These are phyloP conservation scores for Macrosiphum euphorbiae DNA, from an alignment of 2,888 invertebrate genomes.

Conservation along the genomic window DNA sequence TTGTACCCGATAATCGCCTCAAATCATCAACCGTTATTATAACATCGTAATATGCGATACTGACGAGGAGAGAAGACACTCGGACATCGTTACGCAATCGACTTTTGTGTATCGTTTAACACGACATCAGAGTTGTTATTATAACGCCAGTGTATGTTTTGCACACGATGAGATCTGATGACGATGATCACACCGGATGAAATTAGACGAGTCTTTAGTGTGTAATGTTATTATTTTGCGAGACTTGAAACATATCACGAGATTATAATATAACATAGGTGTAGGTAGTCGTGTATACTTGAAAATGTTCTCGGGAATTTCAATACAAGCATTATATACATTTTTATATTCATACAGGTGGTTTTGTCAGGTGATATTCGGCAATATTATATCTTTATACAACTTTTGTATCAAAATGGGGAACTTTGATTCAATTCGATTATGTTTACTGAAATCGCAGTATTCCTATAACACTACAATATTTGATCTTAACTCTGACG, in stretches of 20 bases:
- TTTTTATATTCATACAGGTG: neutral
- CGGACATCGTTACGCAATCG: conserved; percentile 5
- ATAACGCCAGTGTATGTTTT: neutral
- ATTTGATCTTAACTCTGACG: neutral
- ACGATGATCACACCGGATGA: neutral
- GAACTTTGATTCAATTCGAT: neutral
- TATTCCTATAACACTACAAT: neutral
- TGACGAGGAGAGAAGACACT: neutral
- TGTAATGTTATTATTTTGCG: neutral
- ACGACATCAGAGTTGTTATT: neutral
- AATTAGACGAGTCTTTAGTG: neutral
- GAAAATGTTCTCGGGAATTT: neutral
- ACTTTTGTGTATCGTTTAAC: neutral
- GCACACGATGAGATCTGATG: neutral
- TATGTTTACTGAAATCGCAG: neutral
- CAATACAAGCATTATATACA: neutral
- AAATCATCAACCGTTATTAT: conserved; percentile 25
- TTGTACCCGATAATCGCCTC: conserved; percentile 7
- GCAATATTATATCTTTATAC: neutral
- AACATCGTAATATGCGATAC: neutral
- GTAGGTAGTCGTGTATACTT: neutral
- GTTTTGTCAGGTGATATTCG: neutral
- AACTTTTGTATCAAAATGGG: neutral
- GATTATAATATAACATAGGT: neutral
- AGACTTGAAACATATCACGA: neutral